Conservation (phyloP, 2,113 vertebrate species). For the Scatophagus argus region DNA sequence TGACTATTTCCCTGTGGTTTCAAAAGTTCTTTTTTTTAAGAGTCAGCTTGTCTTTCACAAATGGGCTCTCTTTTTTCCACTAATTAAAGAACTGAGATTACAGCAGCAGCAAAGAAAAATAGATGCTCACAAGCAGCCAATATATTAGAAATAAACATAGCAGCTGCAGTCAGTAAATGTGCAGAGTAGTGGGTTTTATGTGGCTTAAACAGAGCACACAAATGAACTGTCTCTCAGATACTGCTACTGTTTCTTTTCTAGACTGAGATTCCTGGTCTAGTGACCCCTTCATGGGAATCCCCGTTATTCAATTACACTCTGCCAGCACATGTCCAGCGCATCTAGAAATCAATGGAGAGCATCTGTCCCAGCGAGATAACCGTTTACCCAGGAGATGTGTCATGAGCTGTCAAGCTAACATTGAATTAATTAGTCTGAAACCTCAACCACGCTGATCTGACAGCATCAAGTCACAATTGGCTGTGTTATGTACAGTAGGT, state of each 20-base stretch:
- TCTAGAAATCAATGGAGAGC: slow-evolving; percentile 72
- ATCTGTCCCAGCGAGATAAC: slow-evolving; percentile 75
- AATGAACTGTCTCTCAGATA: not conserved
- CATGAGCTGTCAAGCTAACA: slow-evolving; percentile 60
- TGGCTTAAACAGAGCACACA: not conserved
- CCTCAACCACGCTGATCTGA: slow-evolving; percentile 38
- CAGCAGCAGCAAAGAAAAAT: slow-evolving; percentile 3
- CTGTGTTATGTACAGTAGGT: slow-evolving; percentile 30
- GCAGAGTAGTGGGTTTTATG: not conserved
- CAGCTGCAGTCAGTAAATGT: slow-evolving; percentile 3
- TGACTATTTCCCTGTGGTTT: slow-evolving; percentile 34
- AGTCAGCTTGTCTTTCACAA: slow-evolving; percentile 1
- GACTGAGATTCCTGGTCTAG: slow-evolving; percentile 29
- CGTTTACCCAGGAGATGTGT: slow-evolving; percentile 60
- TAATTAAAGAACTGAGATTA: slow-evolving; percentile 38
- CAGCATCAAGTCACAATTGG: slow-evolving; percentile 38
- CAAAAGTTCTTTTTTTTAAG: not conserved
- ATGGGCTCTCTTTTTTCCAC: slow-evolving; percentile 24
- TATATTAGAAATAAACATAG: not conserved
- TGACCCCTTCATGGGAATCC: slow-evolving; percentile 64
- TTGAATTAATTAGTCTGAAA: slow-evolving; percentile 67
- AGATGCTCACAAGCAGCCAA: not conserved
- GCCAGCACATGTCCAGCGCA: slow-evolving; percentile 31
- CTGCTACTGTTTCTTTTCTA: not conserved
- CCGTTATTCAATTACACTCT: slow-evolving; percentile 63